Percentiles rank a stretch among this genome's conserved stretches.
phyloP scores from a whole-genome alignment of 2,888 invertebrate genomes.

The Bugulina stolonifera region DNA sequence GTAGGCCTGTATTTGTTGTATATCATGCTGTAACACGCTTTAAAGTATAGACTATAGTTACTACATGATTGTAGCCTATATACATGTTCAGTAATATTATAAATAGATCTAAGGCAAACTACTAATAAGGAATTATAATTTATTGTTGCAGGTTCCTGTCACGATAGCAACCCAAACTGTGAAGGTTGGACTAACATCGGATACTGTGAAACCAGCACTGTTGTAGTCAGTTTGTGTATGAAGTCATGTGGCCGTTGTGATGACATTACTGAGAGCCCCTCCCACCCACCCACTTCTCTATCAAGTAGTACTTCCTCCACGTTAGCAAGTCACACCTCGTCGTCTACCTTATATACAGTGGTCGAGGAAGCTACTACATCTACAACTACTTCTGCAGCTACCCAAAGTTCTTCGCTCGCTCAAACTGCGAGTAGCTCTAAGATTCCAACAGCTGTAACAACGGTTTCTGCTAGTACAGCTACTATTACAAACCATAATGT shows the following conservation, averaged over 20 bases:
- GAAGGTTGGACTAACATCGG: constrained; percentile 11
- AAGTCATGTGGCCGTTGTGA: constrained; percentile 4
- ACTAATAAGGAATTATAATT: no score
- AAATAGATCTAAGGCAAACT: no score
- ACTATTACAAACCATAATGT: neutral
- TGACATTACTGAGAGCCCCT: neutral
- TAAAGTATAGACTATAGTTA: no score
- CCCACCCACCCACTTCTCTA: no score
- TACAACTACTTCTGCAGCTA: neutral
- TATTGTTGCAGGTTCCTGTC: neutral
- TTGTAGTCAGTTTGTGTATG: neutral
- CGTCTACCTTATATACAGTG: neutral
- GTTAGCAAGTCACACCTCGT: no score
- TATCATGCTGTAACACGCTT: no score
- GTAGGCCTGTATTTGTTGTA: no score
- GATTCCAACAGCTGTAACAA: neutral
- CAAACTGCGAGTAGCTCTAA: neutral
- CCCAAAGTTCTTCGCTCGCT: neutral
- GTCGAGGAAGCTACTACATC: neutral
- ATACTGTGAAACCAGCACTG: constrained; percentile 4
- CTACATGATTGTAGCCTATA: no score
- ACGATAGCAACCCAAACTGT: neutral
- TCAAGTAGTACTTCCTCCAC: no score
- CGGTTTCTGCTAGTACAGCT: neutral
- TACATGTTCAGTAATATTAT: no score